Conservation (phyloP, 2,113 vertebrate genomes). For the Tricholaema leucomelas region DNA sequence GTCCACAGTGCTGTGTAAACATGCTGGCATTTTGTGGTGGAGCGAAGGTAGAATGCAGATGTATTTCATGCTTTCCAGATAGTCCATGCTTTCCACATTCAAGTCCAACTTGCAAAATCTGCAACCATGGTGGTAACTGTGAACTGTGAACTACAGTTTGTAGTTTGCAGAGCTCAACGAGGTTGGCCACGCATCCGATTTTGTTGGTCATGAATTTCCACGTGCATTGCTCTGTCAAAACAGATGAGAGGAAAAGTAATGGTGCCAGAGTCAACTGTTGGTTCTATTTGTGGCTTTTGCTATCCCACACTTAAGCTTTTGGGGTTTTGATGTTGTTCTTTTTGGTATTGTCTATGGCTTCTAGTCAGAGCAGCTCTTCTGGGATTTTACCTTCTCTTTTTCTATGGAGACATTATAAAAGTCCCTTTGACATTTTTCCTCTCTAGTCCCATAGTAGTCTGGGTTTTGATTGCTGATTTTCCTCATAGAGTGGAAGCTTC, state of each 20-base stretch:
- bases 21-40: background rate
- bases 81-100: background rate
- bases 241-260: background rate
- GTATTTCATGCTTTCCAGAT: background rate
- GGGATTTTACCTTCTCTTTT: background rate
- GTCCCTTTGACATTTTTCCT: background rate
- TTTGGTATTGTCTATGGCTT: background rate
- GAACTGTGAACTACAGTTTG: too few relatives aligned
- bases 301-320: background rate
- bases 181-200: background rate
- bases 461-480: background rate
- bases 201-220: background rate
- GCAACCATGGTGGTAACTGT: fast-evolving
- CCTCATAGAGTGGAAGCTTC: background rate
- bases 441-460: background rate
- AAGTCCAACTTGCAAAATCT: background rate
- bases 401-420: background rate
- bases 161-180: background rate
- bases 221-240: background rate
- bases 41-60: background rate
- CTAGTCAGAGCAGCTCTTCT: background rate
- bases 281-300: background rate
- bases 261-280: background rate
- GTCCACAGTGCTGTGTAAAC: background rate
- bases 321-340: background rate